A percentile compares a stretch with the other conserved stretches of the same genome.
Conservation (phyloP, 92 coral and sea anemone genomes). For the Bergia sp. region DNA sequence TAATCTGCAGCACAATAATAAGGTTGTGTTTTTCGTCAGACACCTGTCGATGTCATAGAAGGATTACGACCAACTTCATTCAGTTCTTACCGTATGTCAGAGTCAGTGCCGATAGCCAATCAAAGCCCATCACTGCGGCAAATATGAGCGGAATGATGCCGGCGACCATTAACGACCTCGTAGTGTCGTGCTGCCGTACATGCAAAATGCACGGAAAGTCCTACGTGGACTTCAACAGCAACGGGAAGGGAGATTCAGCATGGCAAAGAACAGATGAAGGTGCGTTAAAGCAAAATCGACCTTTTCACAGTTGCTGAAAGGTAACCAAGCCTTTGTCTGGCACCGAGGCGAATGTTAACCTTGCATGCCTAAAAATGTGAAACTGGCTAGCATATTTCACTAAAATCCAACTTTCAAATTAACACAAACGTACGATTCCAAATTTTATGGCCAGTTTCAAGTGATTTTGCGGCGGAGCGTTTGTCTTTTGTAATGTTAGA, state of each 20-base stretch:
- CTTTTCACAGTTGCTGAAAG: too few relatives aligned
- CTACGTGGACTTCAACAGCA: constrained; percentile 68
- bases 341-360: too few relatives aligned
- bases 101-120: background rate
- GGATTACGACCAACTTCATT: constrained; percentile 73
- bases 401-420: too few relatives aligned
- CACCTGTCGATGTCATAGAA: constrained; percentile 82
- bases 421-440: too few relatives aligned
- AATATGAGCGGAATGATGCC: constrained; percentile 85
- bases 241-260: constrained; percentile 66
- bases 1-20: too few relatives aligned
- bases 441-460: too few relatives aligned
- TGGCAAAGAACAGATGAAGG: constrained; percentile 58
- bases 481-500: too few relatives aligned
- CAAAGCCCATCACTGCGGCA: constrained; percentile 30
- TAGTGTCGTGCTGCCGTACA: constrained; percentile 70
- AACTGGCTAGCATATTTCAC: too few relatives aligned
- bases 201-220: constrained; percentile 82
- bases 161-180: constrained; percentile 62
- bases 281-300: constrained; percentile 48
- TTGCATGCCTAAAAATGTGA: too few relatives aligned
- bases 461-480: too few relatives aligned
- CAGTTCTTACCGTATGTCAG: constrained; percentile 78
- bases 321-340: too few relatives aligned
- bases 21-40: constrained; percentile 38